Evolutionary conservation across 2,888 invertebrate species (phyloP).

Genomic region (Sinodicranocentrus sp.): DNA sequence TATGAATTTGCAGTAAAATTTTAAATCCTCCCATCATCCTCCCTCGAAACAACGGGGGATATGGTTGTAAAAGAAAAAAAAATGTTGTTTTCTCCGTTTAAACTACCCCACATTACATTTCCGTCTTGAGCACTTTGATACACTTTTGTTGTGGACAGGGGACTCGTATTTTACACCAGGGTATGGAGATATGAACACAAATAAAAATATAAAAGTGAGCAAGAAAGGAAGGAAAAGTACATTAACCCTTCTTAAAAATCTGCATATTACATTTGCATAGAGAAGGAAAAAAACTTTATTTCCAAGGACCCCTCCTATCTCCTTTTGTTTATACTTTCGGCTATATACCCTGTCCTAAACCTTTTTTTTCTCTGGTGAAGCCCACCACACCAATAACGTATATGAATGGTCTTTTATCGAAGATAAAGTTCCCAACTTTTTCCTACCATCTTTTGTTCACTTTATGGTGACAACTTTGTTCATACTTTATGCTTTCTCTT

Average conservation of each 20-base stretch:
- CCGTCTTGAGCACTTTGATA: constrained; percentile 1
- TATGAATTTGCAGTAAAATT: constrained; percentile 59
- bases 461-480: constrained; percentile 66
- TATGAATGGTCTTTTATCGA: constrained; percentile 45
- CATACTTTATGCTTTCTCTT: constrained; percentile 52
- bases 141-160: constrained; percentile 58
- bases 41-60: constrained; percentile 25
- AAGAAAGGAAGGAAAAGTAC: constrained; percentile 39
- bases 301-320: constrained; percentile 9
- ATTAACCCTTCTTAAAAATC: constrained; percentile 58
- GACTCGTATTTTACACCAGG: constrained; percentile 59
- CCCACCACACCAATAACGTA: too few relatives aligned
- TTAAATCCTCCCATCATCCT: constrained; percentile 41
- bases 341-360: too few relatives aligned
- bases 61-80: not conserved
- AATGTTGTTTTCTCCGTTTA: not conserved
- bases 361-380: too few relatives aligned
- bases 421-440: constrained; percentile 52
- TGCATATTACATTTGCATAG: constrained; percentile 54
- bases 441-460: constrained; percentile 53
- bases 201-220: constrained; percentile 38
- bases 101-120: not conserved
- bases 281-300: constrained; percentile 24
- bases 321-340: constrained; percentile 25
- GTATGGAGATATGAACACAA: constrained; percentile 5